Base-by-base conservation (phyloP, 2,888 invertebrate species). In the Mamestra brassicae region DNA sequence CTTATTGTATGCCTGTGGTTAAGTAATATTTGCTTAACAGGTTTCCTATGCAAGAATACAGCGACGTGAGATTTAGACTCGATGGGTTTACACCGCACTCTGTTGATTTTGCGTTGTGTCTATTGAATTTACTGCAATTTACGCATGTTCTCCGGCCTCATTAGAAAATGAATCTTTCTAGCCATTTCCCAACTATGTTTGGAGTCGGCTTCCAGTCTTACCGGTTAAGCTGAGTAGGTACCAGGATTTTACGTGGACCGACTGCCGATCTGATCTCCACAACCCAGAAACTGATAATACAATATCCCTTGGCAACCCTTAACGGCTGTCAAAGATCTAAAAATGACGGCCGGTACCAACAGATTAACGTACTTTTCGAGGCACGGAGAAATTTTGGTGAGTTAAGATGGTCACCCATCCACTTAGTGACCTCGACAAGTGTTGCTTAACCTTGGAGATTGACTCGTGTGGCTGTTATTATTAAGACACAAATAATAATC, bases 21-120 rank as follows among this genome's bases (percentile, higher is more conserved):
- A 78, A 69, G 81, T 82, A 79, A 84, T 80, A 73, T 83, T 84
- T 80, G 61, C 69, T 76, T 77, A 80, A 78, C 85, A 80, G 69
- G 66, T 69, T 72, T 70, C 62, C 50, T 66, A 60, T 60, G 54
- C 57, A 76, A 50, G 67, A 50, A 36, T 50, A 42, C 63, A 68
- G 57, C 42, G 36, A 70, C 70, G 64, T 62, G 68, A 80, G 69
- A 67, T 74, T 81, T 71, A 64, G 71, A 76, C 38, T 67, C 69
- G 74, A 66, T 55, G 42, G n/a, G 50, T 55, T 76, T 68, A 64
- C 60, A 58, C 17, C 52, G 47, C 66, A 26, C 36, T 42, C 13
- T 78, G 63, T 76, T 81, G 67, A 68, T 81, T 78, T 81, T 81
- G 50, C 34, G 38, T 13, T 64, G 15, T 42, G 42, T 60, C 8